phyloP scores from a whole-genome alignment of 2,797 vertebrate genomes.

The Trachops cirrhosus region DNA sequence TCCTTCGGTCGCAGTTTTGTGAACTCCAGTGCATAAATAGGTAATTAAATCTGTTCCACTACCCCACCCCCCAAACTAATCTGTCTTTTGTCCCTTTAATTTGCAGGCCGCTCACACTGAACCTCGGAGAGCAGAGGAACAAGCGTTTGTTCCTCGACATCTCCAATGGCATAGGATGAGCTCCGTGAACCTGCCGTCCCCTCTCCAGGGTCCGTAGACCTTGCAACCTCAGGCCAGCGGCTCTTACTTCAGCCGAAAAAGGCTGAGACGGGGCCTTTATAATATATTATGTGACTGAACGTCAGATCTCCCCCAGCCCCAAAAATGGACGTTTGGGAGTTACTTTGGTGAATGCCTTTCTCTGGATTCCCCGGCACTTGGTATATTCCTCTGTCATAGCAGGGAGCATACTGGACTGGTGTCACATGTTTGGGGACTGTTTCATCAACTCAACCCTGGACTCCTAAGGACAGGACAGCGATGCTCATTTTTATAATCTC shows the following conservation, averaged over 20 bases:
- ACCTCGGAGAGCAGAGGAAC: not conserved
- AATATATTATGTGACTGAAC: not conserved
- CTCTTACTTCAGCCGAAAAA: not conserved
- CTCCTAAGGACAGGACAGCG: not conserved
- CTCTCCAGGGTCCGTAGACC: not conserved
- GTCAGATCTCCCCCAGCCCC: not conserved
- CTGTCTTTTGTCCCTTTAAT: not conserved
- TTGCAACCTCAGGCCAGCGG: not conserved
- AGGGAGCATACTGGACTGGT: rapidly evolving
- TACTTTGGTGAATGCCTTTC: not conserved
- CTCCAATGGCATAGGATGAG: not conserved
- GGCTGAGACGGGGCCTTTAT: not conserved
- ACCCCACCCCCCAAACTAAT: not conserved
- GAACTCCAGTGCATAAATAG: not conserved
- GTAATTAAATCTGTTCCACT: not conserved
- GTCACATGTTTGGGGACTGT: not conserved
- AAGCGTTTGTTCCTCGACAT: not conserved
- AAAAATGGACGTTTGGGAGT: not conserved
- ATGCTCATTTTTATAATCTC: not conserved
- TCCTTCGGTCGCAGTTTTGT: not conserved
- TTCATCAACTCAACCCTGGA: not conserved
- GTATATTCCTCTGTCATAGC: not conserved
- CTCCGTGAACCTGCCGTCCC: not conserved
- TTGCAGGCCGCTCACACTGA: not conserved
- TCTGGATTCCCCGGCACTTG: not conserved